Evolutionary conservation across 2,888 invertebrate genomes (phyloP).

Genomic region (Tridacna gigas): DNA sequence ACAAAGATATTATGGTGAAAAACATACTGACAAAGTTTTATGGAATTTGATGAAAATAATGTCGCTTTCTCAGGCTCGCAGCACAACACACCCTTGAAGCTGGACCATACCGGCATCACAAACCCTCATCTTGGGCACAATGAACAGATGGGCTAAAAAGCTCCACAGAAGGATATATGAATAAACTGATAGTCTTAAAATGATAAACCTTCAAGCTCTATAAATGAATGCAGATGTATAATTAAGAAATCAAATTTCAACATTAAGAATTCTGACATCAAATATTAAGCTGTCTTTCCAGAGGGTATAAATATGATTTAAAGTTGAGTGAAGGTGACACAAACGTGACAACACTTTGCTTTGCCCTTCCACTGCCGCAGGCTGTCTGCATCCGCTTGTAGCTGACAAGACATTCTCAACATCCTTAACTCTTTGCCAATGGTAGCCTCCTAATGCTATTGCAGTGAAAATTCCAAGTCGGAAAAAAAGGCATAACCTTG

Average conservation of each 20-base stretch:
- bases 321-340: constrained; percentile 47
- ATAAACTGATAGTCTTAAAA: background rate
- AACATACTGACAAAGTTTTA: too few species aligned
- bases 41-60: too few species aligned
- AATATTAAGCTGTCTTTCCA: constrained; percentile 41
- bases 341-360: constrained; percentile 54
- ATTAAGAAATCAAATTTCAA: constrained; percentile 58
- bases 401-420: constrained; percentile 13
- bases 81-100: too few species aligned
- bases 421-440: constrained; percentile 1
- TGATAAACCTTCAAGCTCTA: background rate
- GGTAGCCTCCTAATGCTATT: too few species aligned
- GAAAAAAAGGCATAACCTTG: too few species aligned
- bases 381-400: constrained; percentile 22
- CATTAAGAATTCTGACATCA: constrained; percentile 45
- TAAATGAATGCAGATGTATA: constrained; percentile 27
- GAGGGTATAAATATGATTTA: constrained; percentile 43
- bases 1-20: too few species aligned
- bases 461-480: too few species aligned
- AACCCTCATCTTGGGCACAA: too few species aligned
- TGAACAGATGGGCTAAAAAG: too few species aligned
- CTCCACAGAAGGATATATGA: too few species aligned
- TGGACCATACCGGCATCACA: too few species aligned
- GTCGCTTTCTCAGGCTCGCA: too few species aligned
- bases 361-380: constrained; percentile 58